These are phyloP conservation scores for Casuarius casuarius DNA, from an alignment of 2,113 vertebrate genomes.

Conservation along the genomic window DNA sequence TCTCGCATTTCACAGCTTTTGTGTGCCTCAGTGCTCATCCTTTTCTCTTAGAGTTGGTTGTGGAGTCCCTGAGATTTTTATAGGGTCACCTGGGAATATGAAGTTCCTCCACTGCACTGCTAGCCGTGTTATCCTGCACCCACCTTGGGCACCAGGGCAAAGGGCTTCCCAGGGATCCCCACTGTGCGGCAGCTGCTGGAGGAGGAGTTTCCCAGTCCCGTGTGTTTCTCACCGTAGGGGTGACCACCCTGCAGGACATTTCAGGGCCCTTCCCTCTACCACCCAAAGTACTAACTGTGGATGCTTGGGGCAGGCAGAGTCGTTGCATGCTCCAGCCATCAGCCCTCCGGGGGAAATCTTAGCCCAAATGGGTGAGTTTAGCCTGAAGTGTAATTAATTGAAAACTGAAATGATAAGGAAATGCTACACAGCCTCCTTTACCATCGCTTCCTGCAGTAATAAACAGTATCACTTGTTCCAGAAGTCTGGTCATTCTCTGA, in stretches of 20 bases:
- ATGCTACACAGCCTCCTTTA: neutral
- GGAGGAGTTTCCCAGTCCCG: neutral
- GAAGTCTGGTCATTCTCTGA: slow-evolving; percentile 18
- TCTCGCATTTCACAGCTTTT: neutral
- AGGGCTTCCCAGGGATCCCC: neutral
- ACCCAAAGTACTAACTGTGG: no score
- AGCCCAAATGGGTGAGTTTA: neutral
- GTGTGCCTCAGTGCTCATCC: neutral
- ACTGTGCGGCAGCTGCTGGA: neutral
- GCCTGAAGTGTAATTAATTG: neutral
- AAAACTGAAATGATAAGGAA: neutral
- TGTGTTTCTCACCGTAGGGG: neutral
- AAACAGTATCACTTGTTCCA: slow-evolving; percentile 1
- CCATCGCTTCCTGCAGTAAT: neutral
- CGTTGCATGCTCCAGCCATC: accelerated
- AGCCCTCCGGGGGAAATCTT: neutral
- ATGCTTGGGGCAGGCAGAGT: neutral
- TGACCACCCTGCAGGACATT: no score
- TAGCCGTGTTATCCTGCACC: neutral
- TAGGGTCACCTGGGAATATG: neutral
- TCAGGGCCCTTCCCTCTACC: no score
- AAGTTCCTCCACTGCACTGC: neutral
- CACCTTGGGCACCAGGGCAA: neutral
- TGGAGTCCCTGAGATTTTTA: neutral
- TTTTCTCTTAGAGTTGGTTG: neutral